A percentile compares a stretch with the other conserved stretches of the same genome.
Evolutionary conservation across 2,113 vertebrate genomes (phyloP).

Genomic region (Eudyptes chrysolophus): DNA sequence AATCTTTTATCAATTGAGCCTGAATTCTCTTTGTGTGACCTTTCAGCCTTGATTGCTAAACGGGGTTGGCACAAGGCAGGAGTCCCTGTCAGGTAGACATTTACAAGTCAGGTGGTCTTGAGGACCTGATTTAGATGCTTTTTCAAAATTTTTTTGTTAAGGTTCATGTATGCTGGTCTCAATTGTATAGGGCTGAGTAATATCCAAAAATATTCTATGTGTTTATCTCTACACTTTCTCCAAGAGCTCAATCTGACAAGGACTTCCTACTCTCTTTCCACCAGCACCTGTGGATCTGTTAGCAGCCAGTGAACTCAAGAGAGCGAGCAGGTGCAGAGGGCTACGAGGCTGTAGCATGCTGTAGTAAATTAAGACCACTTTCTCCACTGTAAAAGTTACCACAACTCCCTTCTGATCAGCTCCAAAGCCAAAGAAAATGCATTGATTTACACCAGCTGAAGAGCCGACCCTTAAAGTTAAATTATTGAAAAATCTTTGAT

Average conservation of each 20-base stretch:
- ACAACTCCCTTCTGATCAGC: background rate
- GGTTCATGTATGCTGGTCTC: background rate
- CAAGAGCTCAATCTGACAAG: background rate
- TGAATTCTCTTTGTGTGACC: background rate
- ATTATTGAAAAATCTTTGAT: constrained; percentile 53
- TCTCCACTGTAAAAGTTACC: background rate
- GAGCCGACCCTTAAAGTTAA: constrained; percentile 24
- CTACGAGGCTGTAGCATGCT: background rate
- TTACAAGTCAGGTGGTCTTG: background rate
- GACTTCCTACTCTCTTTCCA: background rate
- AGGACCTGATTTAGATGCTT: background rate
- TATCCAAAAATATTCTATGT: background rate
- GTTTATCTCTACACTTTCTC: background rate
- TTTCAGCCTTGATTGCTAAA: background rate
- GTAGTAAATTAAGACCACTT: background rate
- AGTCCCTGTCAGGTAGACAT: background rate
- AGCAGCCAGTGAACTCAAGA: background rate
- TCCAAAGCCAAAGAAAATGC: constrained; percentile 19
- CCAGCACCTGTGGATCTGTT: background rate
- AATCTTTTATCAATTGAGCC: background rate
- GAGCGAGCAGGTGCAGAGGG: rapidly evolving
- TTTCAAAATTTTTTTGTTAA: background rate
- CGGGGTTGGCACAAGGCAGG: background rate
- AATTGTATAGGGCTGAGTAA: background rate
- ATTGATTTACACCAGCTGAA: constrained; percentile 39